Base-by-base conservation (phyloP, 2,888 invertebrate species). In the Dicyrtoma fusca region DNA sequence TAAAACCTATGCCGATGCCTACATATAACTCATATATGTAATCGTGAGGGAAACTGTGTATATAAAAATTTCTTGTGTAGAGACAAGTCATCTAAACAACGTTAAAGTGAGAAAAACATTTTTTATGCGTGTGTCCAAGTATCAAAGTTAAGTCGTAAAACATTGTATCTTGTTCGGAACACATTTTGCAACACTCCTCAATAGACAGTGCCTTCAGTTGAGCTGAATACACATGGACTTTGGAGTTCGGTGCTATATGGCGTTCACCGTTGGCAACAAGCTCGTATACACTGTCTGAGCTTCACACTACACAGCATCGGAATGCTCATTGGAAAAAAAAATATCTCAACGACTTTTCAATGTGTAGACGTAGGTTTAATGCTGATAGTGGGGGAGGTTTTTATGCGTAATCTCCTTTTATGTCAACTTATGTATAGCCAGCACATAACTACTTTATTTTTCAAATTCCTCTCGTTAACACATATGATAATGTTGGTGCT, bases 401-500 rank as follows among this genome's bases (percentile, higher is more conserved):
- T 63, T 63, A 63, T 44, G 62, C 17, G 23, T 45, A 21, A 21
- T 57, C 23, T 25, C 57, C 62, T 63, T 63, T 45, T 63, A 63
- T 45, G 62, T 45, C 13, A 21, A 17, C 14, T 26, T 26, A 57
- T 57, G 57, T 53, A 17, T 53, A 21, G 53, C 53, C 13, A 53
- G 19, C 19, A 13, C 10, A 1, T 17, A 49, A 19, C n/a, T 14
- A 17, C 19, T 53, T 13, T 53, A 14, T 53, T 53, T 53, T 53
- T 53, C 53, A 53, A 53, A 53, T 53, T 53, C 53, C 17, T 34
- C 34, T 34, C 3, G 34, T 8, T 34, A 34, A 34, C 34, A 5
- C 3, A 34, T 34, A 34, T 34, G 3, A 3, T 34, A 34, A 34
- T 34, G 34, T 34, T 34, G 34, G 3, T 34, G 34, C 8, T 34